Percentiles rank a stretch among this genome's conserved stretches.
These are phyloP conservation scores for Calidris pygmaea DNA, from an alignment of 2,113 vertebrate species.

Conservation along the genomic window DNA sequence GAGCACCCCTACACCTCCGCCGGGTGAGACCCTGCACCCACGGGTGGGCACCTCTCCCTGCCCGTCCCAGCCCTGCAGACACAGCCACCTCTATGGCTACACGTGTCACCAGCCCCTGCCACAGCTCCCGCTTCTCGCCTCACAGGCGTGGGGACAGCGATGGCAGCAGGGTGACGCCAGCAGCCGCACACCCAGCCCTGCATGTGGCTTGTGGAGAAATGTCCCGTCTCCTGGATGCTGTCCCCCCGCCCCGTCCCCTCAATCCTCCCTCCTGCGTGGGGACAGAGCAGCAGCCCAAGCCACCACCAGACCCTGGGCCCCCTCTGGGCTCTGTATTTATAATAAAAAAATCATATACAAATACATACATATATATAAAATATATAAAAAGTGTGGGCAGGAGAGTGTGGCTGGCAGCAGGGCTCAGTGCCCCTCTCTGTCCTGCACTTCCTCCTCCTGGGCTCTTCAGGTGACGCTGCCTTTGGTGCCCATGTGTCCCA, in stretches of 20 bases:
- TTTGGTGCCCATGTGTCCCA: background rate
- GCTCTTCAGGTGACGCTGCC: background rate
- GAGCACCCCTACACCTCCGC: too few relatives aligned
- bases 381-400: background rate
- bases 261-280: rapidly evolving
- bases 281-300: background rate
- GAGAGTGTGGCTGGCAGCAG: background rate
- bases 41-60: background rate
- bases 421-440: background rate
- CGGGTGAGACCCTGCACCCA: background rate
- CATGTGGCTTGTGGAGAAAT: rapidly evolving
- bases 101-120: background rate
- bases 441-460: background rate
- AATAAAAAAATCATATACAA: conserved; percentile 44
- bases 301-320: background rate
- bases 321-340: conserved; percentile 16
- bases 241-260: background rate
- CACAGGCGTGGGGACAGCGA: background rate
- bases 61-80: background rate
- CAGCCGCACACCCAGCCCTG: background rate
- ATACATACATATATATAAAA: conserved; percentile 28
- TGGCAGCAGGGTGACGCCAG: background rate
- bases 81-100: background rate
- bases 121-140: rapidly evolving
- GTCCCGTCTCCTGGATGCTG: rapidly evolving